Evolutionary conservation across 2,113 vertebrate species (phyloP), one percentile per base, ranked within the genome.

Genomic region (Antigone vipio): DNA sequence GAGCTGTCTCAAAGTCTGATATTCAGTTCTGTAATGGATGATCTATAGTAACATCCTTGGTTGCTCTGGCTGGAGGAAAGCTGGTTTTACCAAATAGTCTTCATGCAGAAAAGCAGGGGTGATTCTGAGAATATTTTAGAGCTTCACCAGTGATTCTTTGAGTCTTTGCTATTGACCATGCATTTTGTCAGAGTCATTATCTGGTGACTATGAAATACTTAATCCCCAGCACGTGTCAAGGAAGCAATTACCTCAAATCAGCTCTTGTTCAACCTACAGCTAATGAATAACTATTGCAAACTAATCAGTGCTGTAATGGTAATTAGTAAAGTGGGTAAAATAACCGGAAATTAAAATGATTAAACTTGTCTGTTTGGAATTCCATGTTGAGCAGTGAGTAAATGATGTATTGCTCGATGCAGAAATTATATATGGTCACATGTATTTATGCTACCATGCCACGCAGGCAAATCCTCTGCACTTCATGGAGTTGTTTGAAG

Each of bases 241-340:
- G 67, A 95, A 94, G 47, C 44, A 81, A 91, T 95, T 95, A 60
- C 44, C 66, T 91, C 91, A 83, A 88, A 86, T 93, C 60, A 92
- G 35, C 56, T 78, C 68, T 87, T 83, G 75, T 84, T 95, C 85
- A 76, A 64, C 73, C 83, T 84, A 66, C 5, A 84, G 79, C 76
- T 92, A 92, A 93, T 94, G 85, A 92, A 55, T 94, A 92, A 92
- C 72, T 94, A 76, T 77, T 93, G 91, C 64, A 86, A 87, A 88
- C 64, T 88, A 77, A 92, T 93, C 68, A 91, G 84, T 75, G 73
- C 44, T 68, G n/a, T 85, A 89, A 87, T 89, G 38, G 29, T 91
- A 95, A 87, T 92, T 87, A 95, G 73, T 84, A 85, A 92, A 96
- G 62, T 9, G 34, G 62, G 53, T 87, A 74, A 89, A 95, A 94